These are phyloP conservation scores for Anoncus sp. DNA, from an alignment of 2,888 invertebrate species.

Conservation along the genomic window DNA sequence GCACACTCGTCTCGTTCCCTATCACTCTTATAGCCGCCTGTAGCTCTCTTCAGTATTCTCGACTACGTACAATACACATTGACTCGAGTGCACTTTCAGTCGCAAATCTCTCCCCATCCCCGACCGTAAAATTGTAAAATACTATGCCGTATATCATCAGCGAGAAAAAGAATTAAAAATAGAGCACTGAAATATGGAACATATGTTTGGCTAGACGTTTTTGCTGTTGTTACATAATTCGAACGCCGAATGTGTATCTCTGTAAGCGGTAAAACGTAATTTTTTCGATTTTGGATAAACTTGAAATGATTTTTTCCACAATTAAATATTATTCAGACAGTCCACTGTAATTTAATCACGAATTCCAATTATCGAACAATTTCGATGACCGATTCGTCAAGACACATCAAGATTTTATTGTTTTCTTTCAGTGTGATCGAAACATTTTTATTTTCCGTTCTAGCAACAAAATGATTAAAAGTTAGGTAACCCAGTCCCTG, in stretches of 20 bases:
- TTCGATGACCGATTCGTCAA: too few species aligned
- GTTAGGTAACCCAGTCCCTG: too few species aligned
- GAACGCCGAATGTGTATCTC: background rate
- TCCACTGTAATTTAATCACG: too few species aligned
- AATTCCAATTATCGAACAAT: too few species aligned
- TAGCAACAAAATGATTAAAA: too few species aligned
- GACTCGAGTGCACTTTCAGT: constrained; percentile 41
- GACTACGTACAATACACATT: constrained; percentile 37
- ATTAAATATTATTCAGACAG: background rate
- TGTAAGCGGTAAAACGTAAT: background rate
- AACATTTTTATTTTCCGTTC: too few species aligned
- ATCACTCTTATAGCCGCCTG: constrained; percentile 18
- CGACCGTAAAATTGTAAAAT: constrained; percentile 20
- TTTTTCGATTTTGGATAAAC: background rate
- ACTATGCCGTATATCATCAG: constrained; percentile 7
- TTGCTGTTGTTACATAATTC: constrained; percentile 1
- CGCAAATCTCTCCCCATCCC: constrained; percentile 20
- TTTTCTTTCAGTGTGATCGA: too few species aligned
- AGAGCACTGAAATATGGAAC: constrained; percentile 18
- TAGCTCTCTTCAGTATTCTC: constrained; percentile 33
- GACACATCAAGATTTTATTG: too few species aligned
- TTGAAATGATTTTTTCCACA: background rate
- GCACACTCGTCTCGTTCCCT: constrained; percentile 13
- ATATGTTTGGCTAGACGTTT: constrained; percentile 1
- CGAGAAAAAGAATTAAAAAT: constrained; percentile 11